phyloP scores from a whole-genome alignment of 2,113 vertebrate species.

The rat (Rattus norvegicus) region DNA sequence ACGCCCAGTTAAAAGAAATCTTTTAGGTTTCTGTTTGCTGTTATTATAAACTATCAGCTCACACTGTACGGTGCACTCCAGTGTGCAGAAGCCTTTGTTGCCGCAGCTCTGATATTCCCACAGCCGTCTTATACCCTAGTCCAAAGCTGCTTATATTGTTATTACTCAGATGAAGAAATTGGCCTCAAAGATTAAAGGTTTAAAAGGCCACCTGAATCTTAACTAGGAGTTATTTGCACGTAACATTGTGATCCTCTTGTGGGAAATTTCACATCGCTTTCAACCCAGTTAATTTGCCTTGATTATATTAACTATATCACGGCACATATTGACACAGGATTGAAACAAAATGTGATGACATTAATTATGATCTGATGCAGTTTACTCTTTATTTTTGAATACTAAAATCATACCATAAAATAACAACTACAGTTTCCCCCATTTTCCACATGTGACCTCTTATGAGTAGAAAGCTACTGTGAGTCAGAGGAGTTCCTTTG shows the following conservation, averaged over 20 bases:
- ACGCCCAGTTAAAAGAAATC: background rate
- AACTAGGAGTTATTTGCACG: background rate
- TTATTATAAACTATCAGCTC: constrained; percentile 7
- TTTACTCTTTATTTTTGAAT: background rate
- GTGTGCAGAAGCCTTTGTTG: background rate
- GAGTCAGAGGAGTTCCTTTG: background rate
- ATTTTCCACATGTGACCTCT: background rate
- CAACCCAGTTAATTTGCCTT: background rate
- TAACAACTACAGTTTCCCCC: background rate
- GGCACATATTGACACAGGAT: background rate
- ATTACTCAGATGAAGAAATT: constrained; percentile 20
- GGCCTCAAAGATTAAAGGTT: background rate
- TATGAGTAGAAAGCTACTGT: background rate
- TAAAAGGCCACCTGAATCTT: background rate
- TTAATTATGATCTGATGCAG: background rate
- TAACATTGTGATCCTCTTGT: background rate
- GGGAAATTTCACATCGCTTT: background rate
- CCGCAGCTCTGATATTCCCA: background rate
- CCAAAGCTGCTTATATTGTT: background rate
- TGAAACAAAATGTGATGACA: background rate
- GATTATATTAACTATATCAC: constrained; percentile 7
- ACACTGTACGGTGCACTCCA: background rate
- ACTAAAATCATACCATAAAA: constrained; percentile 6
- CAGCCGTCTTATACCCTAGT: background rate
- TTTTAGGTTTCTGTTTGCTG: background rate